A percentile compares a stretch with the other conserved stretches of the same genome.
Evolutionary conservation across 1,140 invertebrate genomes (phyloP).

Genomic region (Pentalonia nigronervosa): DNA sequence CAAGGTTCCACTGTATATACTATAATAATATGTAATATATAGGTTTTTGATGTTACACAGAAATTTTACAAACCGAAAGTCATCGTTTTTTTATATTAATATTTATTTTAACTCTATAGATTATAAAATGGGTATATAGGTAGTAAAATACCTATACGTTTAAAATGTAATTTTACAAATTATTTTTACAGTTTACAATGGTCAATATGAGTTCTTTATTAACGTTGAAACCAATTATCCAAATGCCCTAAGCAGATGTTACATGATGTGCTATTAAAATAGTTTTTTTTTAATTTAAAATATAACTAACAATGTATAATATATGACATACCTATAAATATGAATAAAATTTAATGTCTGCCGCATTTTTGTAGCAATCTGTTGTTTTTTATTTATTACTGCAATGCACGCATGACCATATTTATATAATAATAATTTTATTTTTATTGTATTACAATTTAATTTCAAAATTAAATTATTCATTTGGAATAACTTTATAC

Average conservation of each 20-base stretch:
- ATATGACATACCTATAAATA: too few species aligned
- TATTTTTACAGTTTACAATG: background rate
- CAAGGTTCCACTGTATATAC: too few species aligned
- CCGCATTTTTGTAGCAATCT: background rate
- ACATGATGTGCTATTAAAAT: background rate
- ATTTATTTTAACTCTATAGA: background rate
- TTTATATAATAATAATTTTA: background rate
- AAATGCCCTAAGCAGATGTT: too few species aligned
- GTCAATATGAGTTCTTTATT: background rate
- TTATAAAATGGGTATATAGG: background rate
- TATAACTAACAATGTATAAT: too few species aligned
- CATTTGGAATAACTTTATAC: background rate
- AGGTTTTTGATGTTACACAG: background rate
- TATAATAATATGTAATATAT: too few species aligned
- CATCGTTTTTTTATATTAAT: background rate
- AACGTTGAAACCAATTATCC: too few species aligned
- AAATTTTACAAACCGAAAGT: too few species aligned
- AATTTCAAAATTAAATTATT: background rate
- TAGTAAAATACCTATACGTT: background rate
- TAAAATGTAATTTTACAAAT: background rate
- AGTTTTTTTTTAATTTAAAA: too few species aligned
- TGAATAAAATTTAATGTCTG: too few species aligned
- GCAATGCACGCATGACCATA: too few species aligned
- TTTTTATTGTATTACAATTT: background rate
- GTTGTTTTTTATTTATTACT: background rate